Evolutionary conservation across 1,140 invertebrate species (phyloP), one percentile per base, ranked within the genome.

Genomic region (Tetramorium alpestre): DNA sequence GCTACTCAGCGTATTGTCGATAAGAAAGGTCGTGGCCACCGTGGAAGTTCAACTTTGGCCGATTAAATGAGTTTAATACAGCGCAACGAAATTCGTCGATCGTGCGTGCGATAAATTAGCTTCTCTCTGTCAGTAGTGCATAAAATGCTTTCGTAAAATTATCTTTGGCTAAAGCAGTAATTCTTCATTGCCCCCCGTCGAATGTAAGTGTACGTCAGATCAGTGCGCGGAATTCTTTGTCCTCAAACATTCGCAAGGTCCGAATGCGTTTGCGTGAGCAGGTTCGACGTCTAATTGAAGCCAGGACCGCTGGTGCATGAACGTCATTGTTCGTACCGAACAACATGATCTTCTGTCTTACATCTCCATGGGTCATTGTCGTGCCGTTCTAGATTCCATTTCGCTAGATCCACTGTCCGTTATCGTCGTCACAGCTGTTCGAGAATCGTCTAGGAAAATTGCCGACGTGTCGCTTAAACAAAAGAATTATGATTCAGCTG

Each of bases 1-100:
- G 28, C 56, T 70, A 54, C 25, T 56, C 44, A 41, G 16, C 18
- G 78, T 78, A 75, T 72, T 18, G 22, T 60, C 33, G 91, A 92
- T 92, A 92, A 80, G 88, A 89, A 77, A 91, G 90, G 91, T 91
- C 90, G 90, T 33, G 85, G 86, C n/a, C 82, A 28, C 22, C 18
- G 64, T 81, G n/a, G 41, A 87, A 82, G 91, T 92, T 91, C 85
- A 91, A 78, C 90, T 64, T 82, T 49, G 73, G 11, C 4, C 44
- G 51, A 18, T 72, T 47, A 88, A 89, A n/a, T 33, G 47, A 11
- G 16, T 84, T 84, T 75, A 73, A 82, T 65, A 49, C 51, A 51
- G 3, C 49, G 51, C 38, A 49, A 58, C 38, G n/a, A 82, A 60
- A 73, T 84, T 75, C 69, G 60, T 44, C 82, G 73, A 85, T 78